Conservation (phyloP, 2,888 invertebrate species). For the Helleia helle region DNA sequence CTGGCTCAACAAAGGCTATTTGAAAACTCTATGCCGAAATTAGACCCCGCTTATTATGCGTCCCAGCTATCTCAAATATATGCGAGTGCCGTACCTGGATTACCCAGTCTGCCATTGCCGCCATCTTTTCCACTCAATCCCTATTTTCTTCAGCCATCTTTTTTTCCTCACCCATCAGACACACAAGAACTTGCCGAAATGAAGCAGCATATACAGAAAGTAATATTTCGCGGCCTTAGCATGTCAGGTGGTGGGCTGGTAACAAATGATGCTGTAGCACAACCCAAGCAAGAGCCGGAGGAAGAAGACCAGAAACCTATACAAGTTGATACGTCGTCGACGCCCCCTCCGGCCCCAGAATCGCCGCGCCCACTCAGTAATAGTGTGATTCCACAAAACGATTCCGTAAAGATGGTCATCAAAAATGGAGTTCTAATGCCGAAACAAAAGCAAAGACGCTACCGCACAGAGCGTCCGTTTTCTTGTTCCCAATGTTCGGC, state of each 20-base stretch:
- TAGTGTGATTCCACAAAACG: conserved; percentile 57
- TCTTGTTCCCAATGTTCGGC: conserved; percentile 93
- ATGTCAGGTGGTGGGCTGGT: conserved; percentile 80
- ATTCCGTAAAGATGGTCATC: conserved; percentile 89
- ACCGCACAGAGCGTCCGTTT: conserved; percentile 92
- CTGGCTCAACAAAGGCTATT: conserved; percentile 79
- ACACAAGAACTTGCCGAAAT: conserved; percentile 78
- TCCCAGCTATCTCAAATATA: conserved; percentile 76
- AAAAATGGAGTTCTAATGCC: conserved; percentile 93
- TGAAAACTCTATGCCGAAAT: conserved; percentile 74
- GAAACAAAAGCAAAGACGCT: conserved; percentile 92
- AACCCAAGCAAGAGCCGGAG: conserved; percentile 60
- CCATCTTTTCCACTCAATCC: conserved; percentile 78
- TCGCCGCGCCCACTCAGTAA: conserved; percentile 64
- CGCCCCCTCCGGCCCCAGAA: conserved; percentile 62
- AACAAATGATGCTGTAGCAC: conserved; percentile 46
- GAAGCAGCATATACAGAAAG: conserved; percentile 79
- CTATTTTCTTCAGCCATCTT: conserved; percentile 76
- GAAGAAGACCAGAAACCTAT: conserved; percentile 71
- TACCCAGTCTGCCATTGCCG: conserved; percentile 68
- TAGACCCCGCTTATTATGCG: conserved; percentile 77
- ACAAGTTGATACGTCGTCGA: conserved; percentile 45
- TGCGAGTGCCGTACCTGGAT: conserved; percentile 67
- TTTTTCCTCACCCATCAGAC: conserved; percentile 70
- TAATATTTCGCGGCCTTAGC: conserved; percentile 77